Evolutionary conservation across 2,888 invertebrate species (phyloP).

Genomic region (Bruchidius siliquastri): DNA sequence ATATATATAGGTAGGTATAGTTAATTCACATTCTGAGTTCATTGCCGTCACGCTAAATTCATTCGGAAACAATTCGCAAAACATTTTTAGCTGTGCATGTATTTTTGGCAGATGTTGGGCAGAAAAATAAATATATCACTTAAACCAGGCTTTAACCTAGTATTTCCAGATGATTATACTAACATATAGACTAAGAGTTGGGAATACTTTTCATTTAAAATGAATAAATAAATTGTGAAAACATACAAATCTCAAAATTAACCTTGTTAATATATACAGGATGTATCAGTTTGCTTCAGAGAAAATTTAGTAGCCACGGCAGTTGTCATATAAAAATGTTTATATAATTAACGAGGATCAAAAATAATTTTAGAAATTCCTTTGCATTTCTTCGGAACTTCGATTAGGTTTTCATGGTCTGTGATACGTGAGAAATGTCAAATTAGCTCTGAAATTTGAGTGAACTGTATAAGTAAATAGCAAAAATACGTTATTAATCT

Average conservation of each 20-base stretch:
- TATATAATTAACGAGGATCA: no score
- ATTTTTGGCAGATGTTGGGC: neutral
- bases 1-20: no score
- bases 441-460: no score
- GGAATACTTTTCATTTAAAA: neutral
- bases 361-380: no score
- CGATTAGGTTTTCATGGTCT: no score
- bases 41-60: neutral
- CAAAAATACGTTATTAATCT: no score
- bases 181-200: neutral
- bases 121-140: neutral
- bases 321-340: no score
- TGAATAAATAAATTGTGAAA: neutral
- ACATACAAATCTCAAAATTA: neutral
- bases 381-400: no score
- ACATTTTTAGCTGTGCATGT: neutral
- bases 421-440: no score
- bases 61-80: neutral
- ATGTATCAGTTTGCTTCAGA: no score
- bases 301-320: no score
- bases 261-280: neutral
- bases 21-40: neutral
- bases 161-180: neutral
- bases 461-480: no score
- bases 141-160: neutral